Evolutionary conservation across 2,797 vertebrate species (phyloP).

Genomic region (Phyllotis vaccarum): DNA sequence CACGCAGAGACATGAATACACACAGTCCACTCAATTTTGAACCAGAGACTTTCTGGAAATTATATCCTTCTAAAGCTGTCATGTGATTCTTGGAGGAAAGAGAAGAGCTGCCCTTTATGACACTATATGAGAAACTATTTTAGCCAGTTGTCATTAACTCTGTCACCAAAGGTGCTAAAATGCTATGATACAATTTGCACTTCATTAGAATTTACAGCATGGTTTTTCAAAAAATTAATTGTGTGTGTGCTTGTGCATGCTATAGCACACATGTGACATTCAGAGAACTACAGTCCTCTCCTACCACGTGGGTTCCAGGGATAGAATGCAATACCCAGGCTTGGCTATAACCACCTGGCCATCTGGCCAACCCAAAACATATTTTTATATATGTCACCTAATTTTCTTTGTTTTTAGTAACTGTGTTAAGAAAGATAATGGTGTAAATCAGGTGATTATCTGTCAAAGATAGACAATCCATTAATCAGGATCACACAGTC

Average conservation of each 20-base stretch:
- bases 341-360: background rate
- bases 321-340: background rate
- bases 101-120: constrained; percentile 17
- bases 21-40: constrained; percentile 53
- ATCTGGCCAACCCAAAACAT: background rate
- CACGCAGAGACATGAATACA: constrained; percentile 50
- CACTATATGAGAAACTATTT: background rate
- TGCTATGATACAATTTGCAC: constrained; percentile 31
- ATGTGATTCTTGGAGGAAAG: constrained; percentile 35
- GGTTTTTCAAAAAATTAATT: background rate
- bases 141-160: constrained; percentile 39
- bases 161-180: constrained; percentile 24
- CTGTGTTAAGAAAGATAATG: constrained; percentile 45
- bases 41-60: constrained; percentile 27
- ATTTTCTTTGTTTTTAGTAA: constrained; percentile 62
- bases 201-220: constrained; percentile 52
- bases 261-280: background rate
- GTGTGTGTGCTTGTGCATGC: too few relatives aligned
- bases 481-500: constrained; percentile 44
- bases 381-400: constrained; percentile 34
- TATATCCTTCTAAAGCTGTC: constrained; percentile 24
- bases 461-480: background rate
- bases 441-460: background rate
- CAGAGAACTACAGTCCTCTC: background rate
- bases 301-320: background rate